Conservation (phyloP, 2,797 vertebrate genomes). For the Toxotes lorentzi region DNA sequence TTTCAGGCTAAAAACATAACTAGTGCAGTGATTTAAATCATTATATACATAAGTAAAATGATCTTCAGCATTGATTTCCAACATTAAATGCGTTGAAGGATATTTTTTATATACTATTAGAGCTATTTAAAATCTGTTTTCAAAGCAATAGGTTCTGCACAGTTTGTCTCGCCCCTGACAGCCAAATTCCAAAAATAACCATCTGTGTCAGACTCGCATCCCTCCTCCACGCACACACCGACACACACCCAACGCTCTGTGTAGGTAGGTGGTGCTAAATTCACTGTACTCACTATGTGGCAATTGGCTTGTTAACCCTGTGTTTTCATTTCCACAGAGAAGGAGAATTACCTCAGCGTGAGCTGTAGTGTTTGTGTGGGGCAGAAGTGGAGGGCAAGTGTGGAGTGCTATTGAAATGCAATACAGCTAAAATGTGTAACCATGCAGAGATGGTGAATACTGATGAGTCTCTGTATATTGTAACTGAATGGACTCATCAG, state of each 20-base stretch:
- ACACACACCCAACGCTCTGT: constrained; percentile 42
- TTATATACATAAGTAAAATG: not conserved
- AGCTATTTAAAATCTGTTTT: constrained; percentile 42
- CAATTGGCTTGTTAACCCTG: constrained; percentile 52
- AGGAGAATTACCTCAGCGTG: constrained; percentile 43
- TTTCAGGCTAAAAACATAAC: not conserved
- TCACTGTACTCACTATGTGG: constrained; percentile 52
- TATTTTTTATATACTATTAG: constrained; percentile 37
- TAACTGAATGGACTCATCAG: constrained; percentile 49
- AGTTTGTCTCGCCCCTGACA: constrained; percentile 53
- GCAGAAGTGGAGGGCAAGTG: constrained; percentile 60
- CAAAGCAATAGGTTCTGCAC: constrained; percentile 44
- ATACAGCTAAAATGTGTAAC: constrained; percentile 58
- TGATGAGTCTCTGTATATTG: constrained; percentile 47
- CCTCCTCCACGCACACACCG: constrained; percentile 24
- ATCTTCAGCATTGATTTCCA: not conserved
- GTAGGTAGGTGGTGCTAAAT: constrained; percentile 68
- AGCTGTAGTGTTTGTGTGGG: constrained; percentile 61
- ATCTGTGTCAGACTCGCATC: constrained; percentile 68
- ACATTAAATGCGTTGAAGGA: not conserved
- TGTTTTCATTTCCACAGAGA: constrained; percentile 54
- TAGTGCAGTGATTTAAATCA: not conserved
- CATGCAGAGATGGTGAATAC: constrained; percentile 43
- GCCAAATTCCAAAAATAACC: constrained; percentile 77
- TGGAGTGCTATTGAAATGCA: constrained; percentile 61